Conservation (phyloP, 2,113 vertebrate species). For the Tupaia chinensis region DNA sequence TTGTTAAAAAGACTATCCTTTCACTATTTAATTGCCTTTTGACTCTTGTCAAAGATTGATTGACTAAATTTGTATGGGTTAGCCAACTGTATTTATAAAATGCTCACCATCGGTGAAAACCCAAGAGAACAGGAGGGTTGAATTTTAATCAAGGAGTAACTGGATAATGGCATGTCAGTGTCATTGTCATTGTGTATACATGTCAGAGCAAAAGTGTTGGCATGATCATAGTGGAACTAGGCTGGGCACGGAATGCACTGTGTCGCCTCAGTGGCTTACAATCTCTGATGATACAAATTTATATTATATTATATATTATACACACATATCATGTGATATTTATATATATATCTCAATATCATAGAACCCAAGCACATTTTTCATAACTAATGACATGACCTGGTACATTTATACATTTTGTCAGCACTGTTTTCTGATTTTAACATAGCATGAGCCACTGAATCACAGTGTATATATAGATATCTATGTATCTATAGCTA, state of each 20-base stretch:
- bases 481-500: not conserved
- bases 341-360: no score
- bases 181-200: not conserved
- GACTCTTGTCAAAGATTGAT: not conserved
- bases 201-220: not conserved
- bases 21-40: constrained; percentile 1
- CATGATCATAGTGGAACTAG: not conserved
- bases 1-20: not conserved
- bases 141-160: not conserved
- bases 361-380: not conserved
- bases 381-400: not conserved
- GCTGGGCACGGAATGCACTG: not conserved
- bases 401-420: not conserved
- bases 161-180: not conserved
- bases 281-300: not conserved
- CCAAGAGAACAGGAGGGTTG: not conserved
- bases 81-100: not conserved
- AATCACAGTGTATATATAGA: not conserved
- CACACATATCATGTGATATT: no score
- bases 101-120: not conserved
- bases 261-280: not conserved
- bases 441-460: not conserved
- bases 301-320: no score
- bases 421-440: not conserved
- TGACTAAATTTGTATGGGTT: not conserved